Conservation (phyloP, 2,888 invertebrate genomes). For the Anticlea derivata region DNA sequence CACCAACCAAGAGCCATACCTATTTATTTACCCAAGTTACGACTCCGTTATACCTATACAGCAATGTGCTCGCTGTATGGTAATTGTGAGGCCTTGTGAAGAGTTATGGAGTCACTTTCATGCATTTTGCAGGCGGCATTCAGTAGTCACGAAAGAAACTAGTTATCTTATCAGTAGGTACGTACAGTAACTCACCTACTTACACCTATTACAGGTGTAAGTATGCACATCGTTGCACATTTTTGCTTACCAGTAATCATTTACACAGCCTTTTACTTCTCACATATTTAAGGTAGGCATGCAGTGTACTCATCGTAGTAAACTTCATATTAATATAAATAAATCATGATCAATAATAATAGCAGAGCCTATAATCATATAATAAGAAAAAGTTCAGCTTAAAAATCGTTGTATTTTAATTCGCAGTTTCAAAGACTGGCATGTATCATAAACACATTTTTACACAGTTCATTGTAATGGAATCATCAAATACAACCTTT, state of each 20-base stretch:
- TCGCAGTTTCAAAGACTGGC: no score
- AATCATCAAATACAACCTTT: no score
- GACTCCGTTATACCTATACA: slow-evolving; percentile 1
- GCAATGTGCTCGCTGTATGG: slow-evolving; percentile 18
- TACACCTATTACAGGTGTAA: background rate
- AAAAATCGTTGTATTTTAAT: no score
- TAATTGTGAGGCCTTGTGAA: slow-evolving; percentile 23
- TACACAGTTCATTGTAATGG: no score
- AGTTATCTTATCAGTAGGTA: slow-evolving; percentile 13
- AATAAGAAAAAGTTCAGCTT: no score
- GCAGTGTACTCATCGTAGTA: no score
- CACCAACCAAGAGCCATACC: slow-evolving; percentile 4
- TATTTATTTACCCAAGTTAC: slow-evolving; percentile 6
- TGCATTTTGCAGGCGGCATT: slow-evolving; percentile 20
- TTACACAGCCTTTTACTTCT: no score
- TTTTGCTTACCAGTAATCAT: background rate
- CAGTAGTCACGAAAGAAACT: slow-evolving; percentile 22
- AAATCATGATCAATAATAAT: no score
- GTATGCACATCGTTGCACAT: background rate
- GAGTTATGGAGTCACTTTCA: slow-evolving; percentile 26
- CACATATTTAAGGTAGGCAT: no score
- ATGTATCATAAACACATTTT: no score
- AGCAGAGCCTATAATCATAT: no score
- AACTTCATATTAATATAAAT: no score
- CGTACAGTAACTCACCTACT: background rate